Conservation (phyloP, 1,140 invertebrate species). For the Monochamus saltuarius region DNA sequence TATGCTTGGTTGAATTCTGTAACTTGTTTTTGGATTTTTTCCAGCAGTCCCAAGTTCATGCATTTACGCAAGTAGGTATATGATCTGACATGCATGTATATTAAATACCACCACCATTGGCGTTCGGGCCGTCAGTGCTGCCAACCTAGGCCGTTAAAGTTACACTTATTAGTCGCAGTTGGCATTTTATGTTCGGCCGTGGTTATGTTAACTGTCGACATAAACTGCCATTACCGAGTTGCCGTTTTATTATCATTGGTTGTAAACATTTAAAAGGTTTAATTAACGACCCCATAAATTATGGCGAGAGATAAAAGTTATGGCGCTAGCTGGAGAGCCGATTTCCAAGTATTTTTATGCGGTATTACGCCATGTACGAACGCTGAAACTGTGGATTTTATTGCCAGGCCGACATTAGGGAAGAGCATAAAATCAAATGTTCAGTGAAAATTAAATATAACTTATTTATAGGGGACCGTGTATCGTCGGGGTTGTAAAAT, state of each 20-base stretch:
- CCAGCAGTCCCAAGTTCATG: too few relatives aligned
- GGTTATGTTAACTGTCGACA: slow-evolving; percentile 21
- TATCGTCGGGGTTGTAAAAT: too few relatives aligned
- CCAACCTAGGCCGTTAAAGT: slow-evolving; percentile 17
- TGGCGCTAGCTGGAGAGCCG: not conserved
- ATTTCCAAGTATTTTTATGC: slow-evolving; percentile 10
- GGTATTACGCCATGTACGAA: not conserved
- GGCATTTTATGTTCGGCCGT: slow-evolving; percentile 19
- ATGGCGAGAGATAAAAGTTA: slow-evolving; percentile 12
- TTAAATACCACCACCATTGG: too few relatives aligned
- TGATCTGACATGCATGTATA: too few relatives aligned
- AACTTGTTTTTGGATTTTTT: too few relatives aligned
- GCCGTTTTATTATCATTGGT: slow-evolving; percentile 26
- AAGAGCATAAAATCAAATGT: slow-evolving; percentile 13
- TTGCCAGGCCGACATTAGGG: slow-evolving; percentile 1
- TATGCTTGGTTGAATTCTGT: too few relatives aligned
- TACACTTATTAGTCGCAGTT: slow-evolving; percentile 18
- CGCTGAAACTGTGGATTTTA: slow-evolving; percentile 7
- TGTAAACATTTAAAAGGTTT: slow-evolving; percentile 35
- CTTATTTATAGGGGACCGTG: too few relatives aligned
- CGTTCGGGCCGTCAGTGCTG: slow-evolving; percentile 1
- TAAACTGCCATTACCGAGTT: slow-evolving; percentile 23
- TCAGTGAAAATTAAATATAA: slow-evolving; percentile 11
- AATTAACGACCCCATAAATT: slow-evolving; percentile 35
- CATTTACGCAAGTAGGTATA: too few relatives aligned